These are phyloP conservation scores for Ciconia maguari DNA, from an alignment of 2,113 vertebrate genomes.

Conservation along the genomic window DNA sequence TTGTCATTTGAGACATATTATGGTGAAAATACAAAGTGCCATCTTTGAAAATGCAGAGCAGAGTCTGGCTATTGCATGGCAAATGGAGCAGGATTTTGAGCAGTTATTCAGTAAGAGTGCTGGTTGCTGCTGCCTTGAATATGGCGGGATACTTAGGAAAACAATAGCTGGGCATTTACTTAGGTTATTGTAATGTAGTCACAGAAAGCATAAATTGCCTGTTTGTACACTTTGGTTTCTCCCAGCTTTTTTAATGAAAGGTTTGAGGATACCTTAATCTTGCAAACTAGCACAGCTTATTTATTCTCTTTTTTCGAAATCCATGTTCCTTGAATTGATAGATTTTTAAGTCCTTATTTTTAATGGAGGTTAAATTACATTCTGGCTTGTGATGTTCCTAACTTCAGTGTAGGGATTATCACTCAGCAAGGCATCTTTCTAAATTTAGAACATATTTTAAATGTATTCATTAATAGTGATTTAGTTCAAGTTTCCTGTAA, in stretches of 20 bases:
- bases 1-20: not conserved
- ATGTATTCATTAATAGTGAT: not conserved
- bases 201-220: not conserved
- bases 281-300: not conserved
- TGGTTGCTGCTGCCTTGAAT: not conserved
- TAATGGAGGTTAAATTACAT: not conserved
- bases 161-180: not conserved
- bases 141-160: not conserved
- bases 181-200: not conserved
- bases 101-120: not conserved
- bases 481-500: not conserved
- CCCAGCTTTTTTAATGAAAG: not conserved
- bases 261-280: not conserved
- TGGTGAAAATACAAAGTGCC: not conserved
- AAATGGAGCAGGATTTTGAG: not conserved
- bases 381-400: not conserved
- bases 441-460: not conserved
- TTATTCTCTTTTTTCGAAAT: not conserved
- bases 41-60: not conserved
- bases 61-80: not conserved
- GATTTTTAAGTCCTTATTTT: not conserved
- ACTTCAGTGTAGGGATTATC: not conserved
- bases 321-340: not conserved
- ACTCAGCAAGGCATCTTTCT: not conserved
- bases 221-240: not conserved